These are phyloP conservation scores for Trachemys scripta DNA, from an alignment of 2,113 vertebrate species.

Conservation along the genomic window DNA sequence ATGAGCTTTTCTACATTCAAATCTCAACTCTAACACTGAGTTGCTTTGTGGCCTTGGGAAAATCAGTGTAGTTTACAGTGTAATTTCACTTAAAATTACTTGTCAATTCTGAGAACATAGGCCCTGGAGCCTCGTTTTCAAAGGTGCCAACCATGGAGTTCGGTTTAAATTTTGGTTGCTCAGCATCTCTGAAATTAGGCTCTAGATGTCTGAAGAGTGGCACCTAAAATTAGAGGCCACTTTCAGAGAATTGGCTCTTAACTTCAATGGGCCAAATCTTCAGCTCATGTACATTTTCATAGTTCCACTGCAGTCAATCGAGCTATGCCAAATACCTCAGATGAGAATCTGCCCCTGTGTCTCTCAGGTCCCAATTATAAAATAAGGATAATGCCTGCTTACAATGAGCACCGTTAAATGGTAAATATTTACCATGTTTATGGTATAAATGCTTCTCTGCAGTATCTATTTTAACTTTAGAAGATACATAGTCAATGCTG, in stretches of 20 bases:
- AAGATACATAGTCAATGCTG: not conserved
- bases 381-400: not conserved
- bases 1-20: not conserved
- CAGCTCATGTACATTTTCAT: fast-evolving
- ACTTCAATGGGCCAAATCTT: not conserved
- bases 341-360: not conserved
- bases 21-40: not conserved
- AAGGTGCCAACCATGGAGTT: not conserved
- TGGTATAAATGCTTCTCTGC: not conserved
- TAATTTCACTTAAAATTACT: not conserved
- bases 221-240: not conserved
- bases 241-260: not conserved
- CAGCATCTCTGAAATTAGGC: not conserved
- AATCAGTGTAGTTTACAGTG: not conserved
- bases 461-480: not conserved
- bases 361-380: not conserved
- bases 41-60: not conserved
- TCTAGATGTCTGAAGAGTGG: not conserved
- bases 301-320: not conserved
- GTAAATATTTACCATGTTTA: not conserved
- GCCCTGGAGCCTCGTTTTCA: not conserved
- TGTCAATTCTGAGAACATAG: fast-evolving
- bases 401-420: not conserved
- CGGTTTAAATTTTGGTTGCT: not conserved
- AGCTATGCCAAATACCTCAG: not conserved